Conservation (phyloP, 2,113 vertebrate species). For the Polyodon spathula region DNA sequence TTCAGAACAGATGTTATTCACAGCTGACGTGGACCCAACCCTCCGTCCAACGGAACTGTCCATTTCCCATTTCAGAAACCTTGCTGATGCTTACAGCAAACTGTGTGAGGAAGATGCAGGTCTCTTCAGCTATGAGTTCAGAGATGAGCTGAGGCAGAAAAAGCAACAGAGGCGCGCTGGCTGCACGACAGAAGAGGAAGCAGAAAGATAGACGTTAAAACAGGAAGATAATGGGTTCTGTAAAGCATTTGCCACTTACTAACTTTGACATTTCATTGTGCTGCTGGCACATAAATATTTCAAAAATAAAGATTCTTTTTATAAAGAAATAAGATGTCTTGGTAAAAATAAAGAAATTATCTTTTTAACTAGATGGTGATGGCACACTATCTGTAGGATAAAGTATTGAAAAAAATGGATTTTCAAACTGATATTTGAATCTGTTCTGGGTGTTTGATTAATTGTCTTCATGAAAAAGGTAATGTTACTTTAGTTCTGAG, state of each 20-base stretch:
- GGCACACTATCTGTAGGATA: no score
- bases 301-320: not conserved
- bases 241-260: slow-evolving; percentile 6
- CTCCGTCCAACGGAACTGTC: slow-evolving; percentile 72
- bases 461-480: no score
- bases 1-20: slow-evolving; percentile 62
- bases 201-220: not conserved
- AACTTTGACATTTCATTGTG: no score
- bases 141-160: slow-evolving; percentile 69
- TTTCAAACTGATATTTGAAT: no score
- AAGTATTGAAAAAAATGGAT: no score
- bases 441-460: no score
- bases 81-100: slow-evolving; percentile 67
- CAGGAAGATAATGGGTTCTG: slow-evolving; percentile 22
- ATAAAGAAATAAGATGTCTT: not conserved
- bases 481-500: no score
- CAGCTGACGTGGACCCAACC: slow-evolving; percentile 76
- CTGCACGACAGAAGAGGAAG: not conserved
- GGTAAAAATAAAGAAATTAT: not conserved
- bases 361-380: not conserved
- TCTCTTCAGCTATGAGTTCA: slow-evolving; percentile 69
- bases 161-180: slow-evolving; percentile 6
- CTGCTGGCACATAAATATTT: slow-evolving; percentile 1
- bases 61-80: slow-evolving; percentile 65
- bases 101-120: slow-evolving; percentile 64